Evolutionary conservation across 2,113 vertebrate genomes (phyloP), one percentile per base, ranked within the genome.

Genomic region (Siniperca chuatsi): DNA sequence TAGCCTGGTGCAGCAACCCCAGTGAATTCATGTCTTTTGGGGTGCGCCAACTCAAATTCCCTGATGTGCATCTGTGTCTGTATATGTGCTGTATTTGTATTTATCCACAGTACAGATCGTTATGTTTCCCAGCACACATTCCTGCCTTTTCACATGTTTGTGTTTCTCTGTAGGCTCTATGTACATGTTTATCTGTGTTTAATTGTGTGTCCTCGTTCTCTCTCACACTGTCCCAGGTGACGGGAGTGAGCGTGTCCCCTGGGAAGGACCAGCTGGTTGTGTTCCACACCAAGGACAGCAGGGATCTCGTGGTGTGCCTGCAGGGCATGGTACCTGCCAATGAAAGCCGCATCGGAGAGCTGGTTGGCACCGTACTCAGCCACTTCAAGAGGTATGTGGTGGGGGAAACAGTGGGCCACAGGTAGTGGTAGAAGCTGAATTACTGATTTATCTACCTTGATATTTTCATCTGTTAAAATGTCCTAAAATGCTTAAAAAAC

Each of bases 201-300:
- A 62, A 86, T 18, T 13, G 37, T 21, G 4, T 33, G 25, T 86
- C 25, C 50, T 42, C 68, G 60, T 21, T 78, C 23, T 83, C 21
- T 50, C 37, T 29, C 37, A 1, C 65, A 1, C 37, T 55, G 64
- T 88, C 81, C 2, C 96, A 99, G 98, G 93, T 99, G 94, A 95
- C 97, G 0, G 98, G 98, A 18, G 33, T 99, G 91, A 99, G 98
- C 4, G 97, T 99, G 84, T 98, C 98, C 88, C 97, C 98, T 0
- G 98, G 98, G 62, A 98, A 97, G 92, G 98, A 99, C 95, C 97
- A 99, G 93, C 97, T 99, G 25, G 98, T 98, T 35, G 97, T 99
- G 79, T 99, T 99, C 94, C 98, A 99, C 91, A 99, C 97, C 4
- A 99, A 99, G 72, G 98, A 99, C 95, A 98, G 93, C 95, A 95